phyloP scores from a whole-genome alignment of 2,888 invertebrate species.

The Tinea pellionella region DNA sequence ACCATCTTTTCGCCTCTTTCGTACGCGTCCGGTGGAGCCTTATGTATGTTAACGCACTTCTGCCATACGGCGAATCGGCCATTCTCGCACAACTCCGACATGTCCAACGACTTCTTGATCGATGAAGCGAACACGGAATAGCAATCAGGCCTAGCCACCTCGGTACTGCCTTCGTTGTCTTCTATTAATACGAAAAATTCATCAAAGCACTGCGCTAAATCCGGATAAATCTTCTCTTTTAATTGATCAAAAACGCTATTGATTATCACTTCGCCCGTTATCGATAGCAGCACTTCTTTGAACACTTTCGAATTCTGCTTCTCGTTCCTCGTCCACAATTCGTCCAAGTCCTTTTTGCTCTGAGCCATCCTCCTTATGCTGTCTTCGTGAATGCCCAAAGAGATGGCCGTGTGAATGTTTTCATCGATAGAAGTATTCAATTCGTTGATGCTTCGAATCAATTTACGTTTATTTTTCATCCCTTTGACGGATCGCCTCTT shows the following conservation, averaged over 20 bases:
- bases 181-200: conserved; percentile 19
- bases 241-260: conserved; percentile 54
- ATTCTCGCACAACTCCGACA: conserved; percentile 45
- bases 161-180: neutral
- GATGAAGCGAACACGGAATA: conserved; percentile 36
- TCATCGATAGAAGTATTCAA: too few relatives aligned
- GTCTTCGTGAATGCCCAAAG: too few relatives aligned
- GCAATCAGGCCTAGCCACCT: too few relatives aligned
- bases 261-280: conserved; percentile 51
- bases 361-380: too few relatives aligned
- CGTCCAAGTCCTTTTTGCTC: conserved; percentile 38
- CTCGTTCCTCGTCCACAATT: conserved; percentile 35
- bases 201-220: conserved; percentile 41
- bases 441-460: conserved; percentile 31
- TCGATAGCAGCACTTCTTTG: conserved; percentile 46
- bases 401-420: too few relatives aligned
- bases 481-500: conserved; percentile 27
- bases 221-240: conserved; percentile 44
- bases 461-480: conserved; percentile 38
- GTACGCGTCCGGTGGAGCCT: too few relatives aligned
- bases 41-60: conserved; percentile 30
- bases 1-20: too few relatives aligned
- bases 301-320: conserved; percentile 39
- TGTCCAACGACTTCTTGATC: conserved; percentile 42
- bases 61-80: conserved; percentile 50